These are phyloP conservation scores for Melanotaenia boesemani DNA, from an alignment of 2,797 vertebrate genomes.

Conservation along the genomic window DNA sequence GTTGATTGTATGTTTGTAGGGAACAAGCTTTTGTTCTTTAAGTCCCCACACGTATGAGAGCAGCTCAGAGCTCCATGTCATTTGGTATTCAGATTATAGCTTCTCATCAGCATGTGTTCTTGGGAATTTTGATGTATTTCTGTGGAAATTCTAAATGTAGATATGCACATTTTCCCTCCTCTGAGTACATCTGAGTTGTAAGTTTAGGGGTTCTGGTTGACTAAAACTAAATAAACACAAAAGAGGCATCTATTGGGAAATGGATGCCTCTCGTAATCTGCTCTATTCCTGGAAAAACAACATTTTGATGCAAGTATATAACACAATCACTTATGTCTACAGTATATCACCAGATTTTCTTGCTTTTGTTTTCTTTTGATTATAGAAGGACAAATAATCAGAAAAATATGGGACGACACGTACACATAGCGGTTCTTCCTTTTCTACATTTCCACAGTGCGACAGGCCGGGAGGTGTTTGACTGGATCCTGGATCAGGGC, in stretches of 20 bases:
- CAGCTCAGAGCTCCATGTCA: slow-evolving; percentile 54
- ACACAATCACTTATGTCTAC: not conserved
- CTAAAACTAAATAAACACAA: slow-evolving; percentile 7
- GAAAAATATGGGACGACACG: too few relatives aligned
- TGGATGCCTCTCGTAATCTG: not conserved
- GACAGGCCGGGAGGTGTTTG: slow-evolving; percentile 97
- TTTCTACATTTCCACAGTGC: slow-evolving; percentile 82
- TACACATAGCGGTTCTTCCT: too few relatives aligned
- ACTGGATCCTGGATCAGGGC: slow-evolving; percentile 99
- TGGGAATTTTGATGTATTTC: slow-evolving; percentile 50
- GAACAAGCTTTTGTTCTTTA: slow-evolving; percentile 57
- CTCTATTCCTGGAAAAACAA: slow-evolving; percentile 18
- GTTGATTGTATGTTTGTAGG: slow-evolving; percentile 62
- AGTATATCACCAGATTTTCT: not conserved
- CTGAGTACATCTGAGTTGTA: slow-evolving; percentile 43
- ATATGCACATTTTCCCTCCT: slow-evolving; percentile 23
- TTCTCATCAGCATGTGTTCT: slow-evolving; percentile 57
- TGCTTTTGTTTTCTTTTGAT: too few relatives aligned
- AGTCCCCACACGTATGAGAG: slow-evolving; percentile 60
- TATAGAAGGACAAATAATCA: too few relatives aligned
- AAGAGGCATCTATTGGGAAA: too few relatives aligned
- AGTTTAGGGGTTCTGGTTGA: slow-evolving; percentile 37
- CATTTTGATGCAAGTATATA: not conserved
- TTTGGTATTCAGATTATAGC: slow-evolving; percentile 71
- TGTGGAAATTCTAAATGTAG: slow-evolving; percentile 46